These are phyloP conservation scores for Pachyseris speciosa DNA, from an alignment of 64 coral and sea anemone species.

Conservation along the genomic window DNA sequence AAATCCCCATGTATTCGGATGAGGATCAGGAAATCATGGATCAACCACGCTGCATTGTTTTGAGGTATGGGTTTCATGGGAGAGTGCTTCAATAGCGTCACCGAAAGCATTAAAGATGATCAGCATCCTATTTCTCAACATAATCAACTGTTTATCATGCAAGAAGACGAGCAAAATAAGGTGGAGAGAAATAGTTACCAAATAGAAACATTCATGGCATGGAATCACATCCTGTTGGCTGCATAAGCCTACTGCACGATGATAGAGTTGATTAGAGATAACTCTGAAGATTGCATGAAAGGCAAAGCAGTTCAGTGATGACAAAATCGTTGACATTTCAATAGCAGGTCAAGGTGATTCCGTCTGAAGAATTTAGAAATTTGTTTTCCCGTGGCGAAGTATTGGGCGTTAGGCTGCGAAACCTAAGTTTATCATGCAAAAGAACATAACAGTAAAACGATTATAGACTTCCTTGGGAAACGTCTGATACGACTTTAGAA, in stretches of 20 bases:
- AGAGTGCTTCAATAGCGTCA: neutral
- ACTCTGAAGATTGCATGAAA: neutral
- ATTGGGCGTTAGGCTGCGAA: too few relatives aligned
- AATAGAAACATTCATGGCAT: neutral
- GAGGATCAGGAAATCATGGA: neutral
- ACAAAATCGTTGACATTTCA: conserved; percentile 6
- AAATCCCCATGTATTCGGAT: too few relatives aligned
- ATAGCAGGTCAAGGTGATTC: neutral
- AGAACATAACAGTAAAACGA: too few relatives aligned
- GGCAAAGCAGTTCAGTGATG: neutral
- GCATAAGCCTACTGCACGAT: neutral
- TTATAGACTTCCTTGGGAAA: too few relatives aligned
- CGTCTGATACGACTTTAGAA: too few relatives aligned
- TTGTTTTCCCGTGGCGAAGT: neutral
- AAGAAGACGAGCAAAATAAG: neutral
- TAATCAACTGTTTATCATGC: neutral
- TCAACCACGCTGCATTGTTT: too few relatives aligned
- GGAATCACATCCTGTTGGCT: neutral
- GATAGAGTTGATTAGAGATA: neutral
- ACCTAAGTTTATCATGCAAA: too few relatives aligned
- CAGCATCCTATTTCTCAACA: neutral
- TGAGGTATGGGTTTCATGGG: too few relatives aligned
- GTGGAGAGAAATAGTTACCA: neutral
- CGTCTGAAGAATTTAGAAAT: neutral
- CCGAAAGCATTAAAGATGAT: neutral